Conservation (phyloP, 2,113 vertebrate species). For the Mesembrinibis cayennensis region DNA sequence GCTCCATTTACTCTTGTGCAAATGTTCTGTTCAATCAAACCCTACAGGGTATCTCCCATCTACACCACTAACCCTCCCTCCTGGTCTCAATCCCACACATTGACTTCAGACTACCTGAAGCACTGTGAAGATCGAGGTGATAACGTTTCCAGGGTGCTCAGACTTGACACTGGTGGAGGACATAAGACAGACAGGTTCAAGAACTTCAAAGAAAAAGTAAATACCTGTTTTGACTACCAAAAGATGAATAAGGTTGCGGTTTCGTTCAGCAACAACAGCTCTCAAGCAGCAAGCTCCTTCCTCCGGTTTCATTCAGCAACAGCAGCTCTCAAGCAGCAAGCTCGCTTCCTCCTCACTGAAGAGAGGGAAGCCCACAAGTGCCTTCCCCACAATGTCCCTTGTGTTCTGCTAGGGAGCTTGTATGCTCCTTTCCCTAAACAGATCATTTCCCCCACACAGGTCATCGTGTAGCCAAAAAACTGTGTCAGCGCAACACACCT, state of each 20-base stretch:
- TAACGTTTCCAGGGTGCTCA: neutral
- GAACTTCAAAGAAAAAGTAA: neutral
- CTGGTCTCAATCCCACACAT: neutral
- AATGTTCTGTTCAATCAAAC: neutral
- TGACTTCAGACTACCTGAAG: neutral
- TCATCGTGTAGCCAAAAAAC: neutral
- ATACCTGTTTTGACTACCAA: neutral
- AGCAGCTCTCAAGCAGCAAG: neutral
- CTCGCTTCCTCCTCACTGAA: neutral
- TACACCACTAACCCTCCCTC: neutral
- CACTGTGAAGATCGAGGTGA: neutral
- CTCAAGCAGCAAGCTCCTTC: neutral
- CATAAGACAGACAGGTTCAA: neutral
- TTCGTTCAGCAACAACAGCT: neutral
- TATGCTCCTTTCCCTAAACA: neutral
- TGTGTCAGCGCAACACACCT: neutral
- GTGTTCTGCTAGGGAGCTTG: neutral
- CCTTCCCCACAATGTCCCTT: neutral
- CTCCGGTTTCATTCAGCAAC: neutral
- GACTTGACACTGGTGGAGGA: neutral
- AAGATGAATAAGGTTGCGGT: neutral
- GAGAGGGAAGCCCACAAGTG: neutral
- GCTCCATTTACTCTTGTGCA: constrained; percentile 8
- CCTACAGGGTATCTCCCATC: neutral
- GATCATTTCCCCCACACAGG: fast-evolving